Evolutionary conservation across 2,113 vertebrate species (phyloP).

Genomic region (Rallus limicola): DNA sequence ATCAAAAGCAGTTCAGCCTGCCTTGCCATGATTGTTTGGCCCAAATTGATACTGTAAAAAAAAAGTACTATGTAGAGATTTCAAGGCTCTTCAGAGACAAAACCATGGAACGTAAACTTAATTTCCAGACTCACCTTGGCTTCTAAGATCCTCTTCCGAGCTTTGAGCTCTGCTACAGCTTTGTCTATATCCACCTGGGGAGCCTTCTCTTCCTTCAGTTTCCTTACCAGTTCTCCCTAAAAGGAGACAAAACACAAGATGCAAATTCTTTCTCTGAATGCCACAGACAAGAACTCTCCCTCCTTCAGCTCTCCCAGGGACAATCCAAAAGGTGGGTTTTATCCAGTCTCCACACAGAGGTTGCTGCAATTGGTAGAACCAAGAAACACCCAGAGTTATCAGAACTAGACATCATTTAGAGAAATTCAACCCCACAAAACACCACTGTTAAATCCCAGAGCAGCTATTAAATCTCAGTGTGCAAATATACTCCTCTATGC

Average conservation of each 20-base stretch:
- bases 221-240: constrained; percentile 92
- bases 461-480: not conserved
- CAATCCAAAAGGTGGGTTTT: not conserved
- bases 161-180: constrained; percentile 95
- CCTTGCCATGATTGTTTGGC: not conserved
- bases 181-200: constrained; percentile 92
- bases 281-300: not conserved
- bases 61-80: not conserved
- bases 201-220: constrained; percentile 89
- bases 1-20: not conserved
- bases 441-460: not conserved
- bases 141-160: constrained; percentile 90
- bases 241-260: not conserved
- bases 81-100: not conserved
- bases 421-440: not conserved
- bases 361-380: not conserved
- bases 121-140: constrained; percentile 83
- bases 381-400: not conserved
- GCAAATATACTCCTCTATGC: not conserved
- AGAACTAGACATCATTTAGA: not conserved
- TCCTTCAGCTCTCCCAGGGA: not conserved
- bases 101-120: not conserved
- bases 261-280: not conserved
- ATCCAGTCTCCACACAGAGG: not conserved
- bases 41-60: not conserved